phyloP scores from a whole-genome alignment of 2,113 vertebrate species.

The Callipepla squamata region DNA sequence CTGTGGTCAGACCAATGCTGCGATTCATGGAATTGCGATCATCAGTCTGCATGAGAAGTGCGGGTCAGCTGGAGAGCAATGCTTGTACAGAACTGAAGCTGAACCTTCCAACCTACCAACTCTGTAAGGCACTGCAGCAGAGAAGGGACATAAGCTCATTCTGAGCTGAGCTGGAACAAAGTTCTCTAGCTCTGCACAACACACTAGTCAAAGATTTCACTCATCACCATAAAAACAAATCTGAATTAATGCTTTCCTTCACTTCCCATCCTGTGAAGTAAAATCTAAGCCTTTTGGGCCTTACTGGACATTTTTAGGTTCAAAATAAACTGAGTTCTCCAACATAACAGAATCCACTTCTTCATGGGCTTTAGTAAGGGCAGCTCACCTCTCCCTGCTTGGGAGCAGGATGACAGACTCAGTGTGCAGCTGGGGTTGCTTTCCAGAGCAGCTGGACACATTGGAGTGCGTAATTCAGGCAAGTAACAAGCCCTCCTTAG shows the following conservation, averaged over 20 bases:
- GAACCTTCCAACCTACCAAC: not conserved
- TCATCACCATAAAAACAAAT: not conserved
- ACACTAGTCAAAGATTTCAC: not conserved
- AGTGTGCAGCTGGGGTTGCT: not conserved
- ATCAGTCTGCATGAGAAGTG: not conserved
- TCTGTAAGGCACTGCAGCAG: not conserved
- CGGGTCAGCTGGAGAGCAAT: fast-evolving
- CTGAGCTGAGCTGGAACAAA: not conserved
- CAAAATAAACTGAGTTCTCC: not conserved
- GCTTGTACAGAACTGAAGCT: not conserved
- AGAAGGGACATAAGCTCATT: not conserved
- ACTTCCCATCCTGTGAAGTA: not conserved
- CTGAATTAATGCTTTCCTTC: not conserved
- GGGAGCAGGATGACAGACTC: not conserved
- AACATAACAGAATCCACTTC: not conserved
- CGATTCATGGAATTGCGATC: not conserved
- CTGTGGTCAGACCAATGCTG: not conserved
- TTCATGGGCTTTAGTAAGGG: not conserved
- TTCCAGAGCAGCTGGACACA: not conserved
- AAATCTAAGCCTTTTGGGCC: not conserved
- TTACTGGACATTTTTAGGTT: not conserved
- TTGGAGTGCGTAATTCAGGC: fast-evolving
- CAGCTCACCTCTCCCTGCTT: not conserved
- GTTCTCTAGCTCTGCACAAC: not conserved
- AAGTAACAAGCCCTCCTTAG: not conserved